Evolutionary conservation across 1,140 invertebrate genomes (phyloP), one percentile per base, ranked within the genome.

Genomic region (Drosophila auraria): DNA sequence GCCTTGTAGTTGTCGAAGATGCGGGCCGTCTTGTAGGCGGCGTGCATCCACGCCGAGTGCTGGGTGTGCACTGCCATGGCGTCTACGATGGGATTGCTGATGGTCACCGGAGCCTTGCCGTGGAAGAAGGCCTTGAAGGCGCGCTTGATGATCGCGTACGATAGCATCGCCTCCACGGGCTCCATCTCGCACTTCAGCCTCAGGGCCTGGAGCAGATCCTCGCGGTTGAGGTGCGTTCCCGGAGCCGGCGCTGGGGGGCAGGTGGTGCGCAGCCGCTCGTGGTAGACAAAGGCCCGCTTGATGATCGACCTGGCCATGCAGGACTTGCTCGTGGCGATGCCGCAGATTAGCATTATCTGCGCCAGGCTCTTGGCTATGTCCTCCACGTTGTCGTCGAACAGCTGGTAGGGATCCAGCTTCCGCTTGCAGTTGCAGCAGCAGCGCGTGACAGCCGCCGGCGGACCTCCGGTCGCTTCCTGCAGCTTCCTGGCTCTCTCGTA

Each of bases 101-200:
- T 80, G 5, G 78, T 57, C 5, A 53, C 51, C 9, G 54, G 40
- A 0, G 86, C 72, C 33, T 84, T 90, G 25, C 86, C 82, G n/a
- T 90, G 82, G 1, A 82, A 90, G 45, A 82, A 90, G 4, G 86
- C 86, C 60, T 90, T 90, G 30, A 90, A 90, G 36, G 86, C 78
- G 0, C 86, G 60, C 45, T 90, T 90, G 17, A 90, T 90, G 25
- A 90, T 90, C 20, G 82, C 54, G 40, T 90, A 90, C 1, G 82
- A 58, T 23, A 90, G 50, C 82, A 90, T 82, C 8, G 86, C 86
- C 76, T 90, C 86, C 1, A 90, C 75, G 12, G 61, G 73, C 15
- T 84, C 75, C 86, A 90, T 90, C 12, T 72, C 72, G 44, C 86
- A 90, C 53, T 82, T 90, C 27, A 90, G 40, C 1, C 75, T 42